A percentile compares a stretch with the other conserved stretches of the same genome.
Evolutionary conservation across 2,797 vertebrate species (phyloP).

Genomic region (Liparis tanakae): DNA sequence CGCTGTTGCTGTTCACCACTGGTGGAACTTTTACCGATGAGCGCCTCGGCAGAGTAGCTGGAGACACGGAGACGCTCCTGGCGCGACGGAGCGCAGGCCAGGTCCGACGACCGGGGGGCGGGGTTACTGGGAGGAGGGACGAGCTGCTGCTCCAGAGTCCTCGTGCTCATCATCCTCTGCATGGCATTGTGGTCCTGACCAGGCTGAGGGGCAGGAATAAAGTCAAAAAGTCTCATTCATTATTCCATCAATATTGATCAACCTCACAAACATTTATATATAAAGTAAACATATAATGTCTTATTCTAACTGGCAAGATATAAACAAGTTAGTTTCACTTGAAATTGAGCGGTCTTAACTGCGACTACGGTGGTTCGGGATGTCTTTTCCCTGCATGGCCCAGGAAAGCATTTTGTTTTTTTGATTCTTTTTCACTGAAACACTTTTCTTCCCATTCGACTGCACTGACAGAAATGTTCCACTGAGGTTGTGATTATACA

Average conservation of each 20-base stretch:
- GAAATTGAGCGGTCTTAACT: slow-evolving; percentile 17
- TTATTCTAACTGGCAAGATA: not conserved
- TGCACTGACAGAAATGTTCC: not conserved
- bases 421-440: slow-evolving; percentile 5
- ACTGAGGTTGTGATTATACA: not conserved
- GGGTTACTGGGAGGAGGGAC: slow-evolving; percentile 89
- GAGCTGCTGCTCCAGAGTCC: slow-evolving; percentile 94
- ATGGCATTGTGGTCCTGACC: slow-evolving; percentile 91
- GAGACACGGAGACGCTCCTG: slow-evolving; percentile 97
- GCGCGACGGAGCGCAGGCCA: slow-evolving; percentile 90
- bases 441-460: not conserved
- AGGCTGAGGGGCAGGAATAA: slow-evolving; percentile 60
- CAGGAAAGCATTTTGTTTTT: slow-evolving; percentile 25
- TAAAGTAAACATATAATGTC: not conserved
- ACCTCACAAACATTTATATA: not conserved
- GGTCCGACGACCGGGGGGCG: slow-evolving; percentile 90
- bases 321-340: not conserved
- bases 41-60: slow-evolving; percentile 98
- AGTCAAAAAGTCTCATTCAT: not conserved
- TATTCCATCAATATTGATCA: not conserved
- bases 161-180: slow-evolving; percentile 94
- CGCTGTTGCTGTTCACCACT: slow-evolving; percentile 88
- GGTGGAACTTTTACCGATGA: slow-evolving; percentile 93
- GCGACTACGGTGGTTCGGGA: slow-evolving; percentile 7
- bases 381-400: slow-evolving; percentile 19